Conservation (phyloP, 2,888 invertebrate species). For the Perithous albicinctus region DNA sequence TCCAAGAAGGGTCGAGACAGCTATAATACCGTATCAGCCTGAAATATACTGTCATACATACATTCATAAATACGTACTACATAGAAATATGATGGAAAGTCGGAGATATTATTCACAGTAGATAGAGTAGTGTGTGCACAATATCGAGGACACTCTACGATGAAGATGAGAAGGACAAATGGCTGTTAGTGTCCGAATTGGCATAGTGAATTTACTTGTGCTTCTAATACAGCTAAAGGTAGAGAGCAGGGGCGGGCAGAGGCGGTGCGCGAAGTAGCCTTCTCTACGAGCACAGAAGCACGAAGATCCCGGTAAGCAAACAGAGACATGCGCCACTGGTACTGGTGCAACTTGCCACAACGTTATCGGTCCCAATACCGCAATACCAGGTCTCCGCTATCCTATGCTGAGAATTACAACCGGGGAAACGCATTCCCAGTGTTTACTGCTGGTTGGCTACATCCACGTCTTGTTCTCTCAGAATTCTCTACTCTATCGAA, state of each 20-base stretch:
- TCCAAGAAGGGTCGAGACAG: background rate
- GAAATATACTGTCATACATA: conserved; percentile 6
- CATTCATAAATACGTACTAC: background rate
- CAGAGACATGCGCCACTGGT: conserved; percentile 45
- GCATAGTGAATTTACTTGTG: conserved; percentile 11
- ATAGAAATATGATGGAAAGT: background rate
- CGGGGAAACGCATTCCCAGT: conserved; percentile 72
- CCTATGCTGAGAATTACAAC: conserved; percentile 71
- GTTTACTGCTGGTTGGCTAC: conserved; percentile 63
- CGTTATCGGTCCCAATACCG: conserved; percentile 68
- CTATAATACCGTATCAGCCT: background rate
- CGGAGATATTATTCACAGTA: background rate
- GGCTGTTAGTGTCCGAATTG: background rate
- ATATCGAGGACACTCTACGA: background rate
- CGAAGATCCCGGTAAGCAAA: conserved; percentile 70
- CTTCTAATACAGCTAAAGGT: conserved; percentile 1
- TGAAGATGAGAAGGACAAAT: background rate
- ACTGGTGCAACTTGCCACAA: conserved; percentile 68
- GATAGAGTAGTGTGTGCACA: background rate
- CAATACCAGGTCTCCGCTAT: conserved; percentile 21
- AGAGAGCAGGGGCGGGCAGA: conserved; percentile 23
- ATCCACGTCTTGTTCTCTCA: conserved; percentile 33
- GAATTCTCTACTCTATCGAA: conserved; percentile 41
- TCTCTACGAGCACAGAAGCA: conserved; percentile 25
- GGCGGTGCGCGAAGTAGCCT: conserved; percentile 19